Base-by-base conservation (phyloP, 2,888 invertebrate species). In the Sialis fuliginosa region DNA sequence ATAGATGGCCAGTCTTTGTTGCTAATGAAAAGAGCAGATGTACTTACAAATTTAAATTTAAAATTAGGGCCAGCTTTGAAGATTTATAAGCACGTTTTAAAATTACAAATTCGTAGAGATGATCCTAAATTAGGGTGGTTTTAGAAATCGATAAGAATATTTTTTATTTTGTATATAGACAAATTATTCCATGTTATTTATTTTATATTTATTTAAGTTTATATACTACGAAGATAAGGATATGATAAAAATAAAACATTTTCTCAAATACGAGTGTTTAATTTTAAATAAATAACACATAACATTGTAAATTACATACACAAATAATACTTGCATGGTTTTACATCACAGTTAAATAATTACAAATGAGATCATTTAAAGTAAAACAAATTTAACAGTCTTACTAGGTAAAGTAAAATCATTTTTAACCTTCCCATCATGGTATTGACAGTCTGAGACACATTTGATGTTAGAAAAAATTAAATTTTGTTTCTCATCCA, bases 1-100 rank as follows among this genome's bases (percentile, higher is more conserved):
- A 90, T 95, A 51, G 95, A 95, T 69, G 95, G 95, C 0, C 78
- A 79, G 57, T 86, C 90, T 1, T 64, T 95, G 47, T 69, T 91
- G 50, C 72, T 95, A 56, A 77, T 95, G 62, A 81, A 82, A 56
- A 72, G 93, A 52, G 75, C 78, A 37, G 92, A 93, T 60, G 85
- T 95, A 30, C 71, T 93, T 4, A 79, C 75, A 49, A 84, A 85
- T 34, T 69, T 95, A 50, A 79, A 82, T 39, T 67, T 95, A 13
- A 84, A 86, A 51, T 68, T 95, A 9, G 93, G 93, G 0, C 90
- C 90, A 41, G 91, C 91, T 5, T 69, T 93, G 42, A 85, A 89
- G 56, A 74, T 91, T 39, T 89, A 87, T 58, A 75, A 81, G 46
- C 79, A 87, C 48, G 79, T 92, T 10, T 35, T 86, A 30, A 81